Evolutionary conservation across 2,113 vertebrate genomes (phyloP).

Genomic region (Apteryx owenii): DNA sequence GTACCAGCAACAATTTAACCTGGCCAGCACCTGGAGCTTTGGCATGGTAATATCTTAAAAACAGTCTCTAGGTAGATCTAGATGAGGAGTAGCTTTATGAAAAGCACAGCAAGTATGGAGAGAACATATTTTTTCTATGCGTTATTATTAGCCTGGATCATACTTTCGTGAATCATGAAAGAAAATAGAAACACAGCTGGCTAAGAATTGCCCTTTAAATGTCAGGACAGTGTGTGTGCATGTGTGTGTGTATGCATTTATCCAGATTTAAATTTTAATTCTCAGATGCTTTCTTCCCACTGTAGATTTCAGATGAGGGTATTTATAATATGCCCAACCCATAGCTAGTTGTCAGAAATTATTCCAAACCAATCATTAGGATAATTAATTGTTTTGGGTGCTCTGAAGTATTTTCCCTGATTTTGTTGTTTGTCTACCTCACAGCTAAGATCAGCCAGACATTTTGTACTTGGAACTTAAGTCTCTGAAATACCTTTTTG

Average conservation of each 20-base stretch:
- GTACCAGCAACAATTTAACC: neutral
- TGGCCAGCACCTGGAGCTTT: neutral
- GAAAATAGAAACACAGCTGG: conserved; percentile 39
- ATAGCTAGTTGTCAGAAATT: neutral
- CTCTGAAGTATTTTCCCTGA: neutral
- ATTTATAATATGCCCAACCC: neutral
- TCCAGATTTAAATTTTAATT: conserved; percentile 30
- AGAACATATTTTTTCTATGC: neutral
- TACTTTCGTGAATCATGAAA: neutral
- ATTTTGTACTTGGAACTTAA: neutral
- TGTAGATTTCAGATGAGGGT: neutral
- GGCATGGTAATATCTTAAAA: neutral
- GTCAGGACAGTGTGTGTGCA: neutral
- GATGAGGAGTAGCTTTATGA: neutral
- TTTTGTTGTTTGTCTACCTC: neutral
- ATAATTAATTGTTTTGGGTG: neutral
- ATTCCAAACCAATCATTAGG: neutral
- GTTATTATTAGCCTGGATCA: conserved; percentile 6
- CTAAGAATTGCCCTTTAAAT: conserved; percentile 51
- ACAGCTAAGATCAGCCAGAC: neutral
- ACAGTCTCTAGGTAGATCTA: neutral
- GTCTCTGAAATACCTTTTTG: neutral
- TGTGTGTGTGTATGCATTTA: neutral
- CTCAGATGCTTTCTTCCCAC: neutral
- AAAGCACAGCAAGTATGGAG: neutral